Evolutionary conservation across 2,888 invertebrate genomes (phyloP).

Genomic region (Aelia acuminata): DNA sequence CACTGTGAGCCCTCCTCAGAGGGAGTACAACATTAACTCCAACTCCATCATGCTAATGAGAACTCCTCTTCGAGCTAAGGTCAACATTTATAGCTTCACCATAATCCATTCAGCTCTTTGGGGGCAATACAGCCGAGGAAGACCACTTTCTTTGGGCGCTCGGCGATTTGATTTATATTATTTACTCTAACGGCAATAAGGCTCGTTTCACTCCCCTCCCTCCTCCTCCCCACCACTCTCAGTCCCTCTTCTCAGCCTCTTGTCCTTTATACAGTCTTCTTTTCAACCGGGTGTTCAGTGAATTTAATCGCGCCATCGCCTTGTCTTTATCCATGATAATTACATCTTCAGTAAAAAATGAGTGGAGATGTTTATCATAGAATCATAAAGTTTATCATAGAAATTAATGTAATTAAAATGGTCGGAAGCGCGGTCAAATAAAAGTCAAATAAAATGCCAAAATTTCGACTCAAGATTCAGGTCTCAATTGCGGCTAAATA

Average conservation of each 20-base stretch:
- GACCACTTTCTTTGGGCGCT: neutral
- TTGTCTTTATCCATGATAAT: no score
- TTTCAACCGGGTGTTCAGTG: neutral
- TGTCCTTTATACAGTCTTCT: neutral
- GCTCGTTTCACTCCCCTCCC: neutral
- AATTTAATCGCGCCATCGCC: neutral
- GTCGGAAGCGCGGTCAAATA: no score
- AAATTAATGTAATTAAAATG: no score
- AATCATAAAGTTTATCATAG: no score
- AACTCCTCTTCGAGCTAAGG: neutral
- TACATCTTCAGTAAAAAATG: no score
- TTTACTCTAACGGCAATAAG: neutral
- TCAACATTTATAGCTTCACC: slow-evolving; percentile 1
- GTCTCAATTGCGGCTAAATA: no score
- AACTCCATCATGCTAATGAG: slow-evolving; percentile 11
- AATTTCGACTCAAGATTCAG: no score
- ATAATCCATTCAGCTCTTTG: slow-evolving; percentile 8
- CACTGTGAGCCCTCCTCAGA: slow-evolving; percentile 14
- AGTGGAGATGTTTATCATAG: no score
- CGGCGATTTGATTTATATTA: slow-evolving; percentile 13
- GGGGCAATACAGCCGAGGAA: neutral
- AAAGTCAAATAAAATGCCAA: no score
- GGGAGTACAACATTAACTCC: neutral
- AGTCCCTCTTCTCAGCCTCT: neutral
- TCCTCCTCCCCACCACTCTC: neutral